A percentile compares a stretch with the other conserved stretches of the same genome.
These are phyloP conservation scores for Trichomalopsis sarcophagae DNA, from an alignment of 1,140 invertebrate species.

Conservation along the genomic window DNA sequence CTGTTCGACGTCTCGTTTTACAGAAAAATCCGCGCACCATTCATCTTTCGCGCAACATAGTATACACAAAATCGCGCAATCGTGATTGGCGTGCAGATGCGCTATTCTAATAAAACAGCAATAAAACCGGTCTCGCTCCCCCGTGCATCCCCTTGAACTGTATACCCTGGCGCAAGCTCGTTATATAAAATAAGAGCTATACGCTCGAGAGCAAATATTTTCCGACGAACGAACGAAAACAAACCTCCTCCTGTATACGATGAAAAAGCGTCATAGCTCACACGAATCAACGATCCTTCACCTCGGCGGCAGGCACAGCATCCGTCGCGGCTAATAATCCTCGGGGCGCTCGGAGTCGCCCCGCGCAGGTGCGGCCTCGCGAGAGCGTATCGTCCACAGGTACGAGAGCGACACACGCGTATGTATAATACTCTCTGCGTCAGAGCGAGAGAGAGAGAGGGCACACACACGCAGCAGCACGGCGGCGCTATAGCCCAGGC, in stretches of 20 bases:
- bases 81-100: background rate
- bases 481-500: background rate
- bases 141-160: no score
- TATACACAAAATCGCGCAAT: background rate
- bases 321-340: background rate
- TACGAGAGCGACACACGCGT: background rate
- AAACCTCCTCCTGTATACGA: background rate
- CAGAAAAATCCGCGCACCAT: background rate
- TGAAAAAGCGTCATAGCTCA: background rate
- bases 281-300: background rate
- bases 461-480: background rate
- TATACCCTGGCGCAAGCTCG: no score
- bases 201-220: no score
- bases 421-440: background rate
- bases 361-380: background rate
- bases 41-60: background rate
- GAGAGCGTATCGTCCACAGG: background rate
- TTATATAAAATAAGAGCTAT: no score
- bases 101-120: background rate
- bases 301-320: background rate
- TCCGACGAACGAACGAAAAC: background rate
- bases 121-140: no score
- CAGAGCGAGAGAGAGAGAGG: background rate
- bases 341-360: background rate
- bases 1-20: no score